These are phyloP conservation scores for Limenitis camilla DNA, from an alignment of 2,888 invertebrate genomes.

Conservation along the genomic window DNA sequence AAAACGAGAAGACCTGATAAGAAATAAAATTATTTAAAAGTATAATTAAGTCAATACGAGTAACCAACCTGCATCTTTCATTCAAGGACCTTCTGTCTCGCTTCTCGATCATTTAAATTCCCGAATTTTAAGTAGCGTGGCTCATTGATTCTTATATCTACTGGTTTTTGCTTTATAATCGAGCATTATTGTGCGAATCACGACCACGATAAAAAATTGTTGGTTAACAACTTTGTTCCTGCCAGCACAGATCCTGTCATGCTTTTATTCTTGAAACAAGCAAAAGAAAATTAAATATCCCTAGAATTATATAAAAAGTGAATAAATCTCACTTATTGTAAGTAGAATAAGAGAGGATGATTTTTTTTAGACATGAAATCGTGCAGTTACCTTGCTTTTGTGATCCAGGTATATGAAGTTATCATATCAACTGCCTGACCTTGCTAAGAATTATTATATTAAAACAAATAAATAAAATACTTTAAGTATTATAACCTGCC, in stretches of 20 bases:
- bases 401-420: no score
- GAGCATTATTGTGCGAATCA: conserved; percentile 26
- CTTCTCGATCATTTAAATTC: conserved; percentile 18
- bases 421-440: no score
- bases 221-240: conserved; percentile 17
- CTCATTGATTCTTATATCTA: conserved; percentile 22
- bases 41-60: neutral
- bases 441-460: no score
- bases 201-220: conserved; percentile 23
- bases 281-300: neutral
- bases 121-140: conserved; percentile 20
- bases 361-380: no score
- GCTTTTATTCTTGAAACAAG: conserved; percentile 8
- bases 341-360: neutral
- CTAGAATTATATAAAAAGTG: neutral
- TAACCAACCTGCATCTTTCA: conserved; percentile 13
- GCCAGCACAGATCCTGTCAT: neutral
- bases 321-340: neutral
- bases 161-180: conserved; percentile 19
- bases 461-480: no score
- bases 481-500: no score
- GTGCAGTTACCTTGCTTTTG: no score
- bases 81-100: conserved; percentile 15
- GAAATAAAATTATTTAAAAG: neutral
- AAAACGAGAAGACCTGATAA: conserved; percentile 8